A percentile compares a stretch with the other conserved stretches of the same genome.
Conservation (phyloP, 2,888 invertebrate species). For the Heteromyza rotundicornis region DNA sequence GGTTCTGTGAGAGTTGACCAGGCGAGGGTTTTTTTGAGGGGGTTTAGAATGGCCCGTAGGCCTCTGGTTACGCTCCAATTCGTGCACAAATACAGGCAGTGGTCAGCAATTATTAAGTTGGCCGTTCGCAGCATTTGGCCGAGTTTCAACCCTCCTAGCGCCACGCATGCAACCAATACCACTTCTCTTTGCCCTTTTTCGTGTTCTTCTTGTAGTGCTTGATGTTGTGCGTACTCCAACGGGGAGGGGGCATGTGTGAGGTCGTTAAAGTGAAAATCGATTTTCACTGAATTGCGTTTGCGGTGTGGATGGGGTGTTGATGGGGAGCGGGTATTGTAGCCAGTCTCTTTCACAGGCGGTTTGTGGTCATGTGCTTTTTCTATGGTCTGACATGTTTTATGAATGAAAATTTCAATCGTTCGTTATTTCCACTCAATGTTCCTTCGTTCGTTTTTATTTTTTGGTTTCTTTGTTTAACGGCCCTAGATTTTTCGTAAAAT, state of each 20-base stretch:
- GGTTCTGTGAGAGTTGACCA: too few relatives aligned
- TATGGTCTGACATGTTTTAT: conserved; percentile 49
- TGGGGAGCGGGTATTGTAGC: not conserved
- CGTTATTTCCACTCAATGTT: conserved; percentile 37
- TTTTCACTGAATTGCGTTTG: conserved; percentile 38
- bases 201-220: not conserved
- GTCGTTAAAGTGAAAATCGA: conserved; percentile 55
- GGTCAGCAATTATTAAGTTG: conserved; percentile 21
- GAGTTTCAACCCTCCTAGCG: conserved; percentile 1
- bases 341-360: not conserved
- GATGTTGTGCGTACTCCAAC: conserved; percentile 30
- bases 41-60: too few relatives aligned
- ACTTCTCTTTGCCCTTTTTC: conserved; percentile 25
- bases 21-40: too few relatives aligned
- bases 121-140: conserved; percentile 17
- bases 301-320: not conserved
- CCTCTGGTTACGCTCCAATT: conserved; percentile 45
- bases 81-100: conserved; percentile 42
- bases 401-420: conserved; percentile 50
- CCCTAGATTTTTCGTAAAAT: too few relatives aligned
- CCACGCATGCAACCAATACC: conserved; percentile 10
- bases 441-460: too few relatives aligned
- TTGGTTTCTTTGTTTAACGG: too few relatives aligned
- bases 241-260: conserved; percentile 33
- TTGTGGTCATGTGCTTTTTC: not conserved